Percentiles rank a stretch among this genome's conserved stretches.
Evolutionary conservation across 2,797 vertebrate species (phyloP).

Genomic region (Stomatorhinus walkeri): DNA sequence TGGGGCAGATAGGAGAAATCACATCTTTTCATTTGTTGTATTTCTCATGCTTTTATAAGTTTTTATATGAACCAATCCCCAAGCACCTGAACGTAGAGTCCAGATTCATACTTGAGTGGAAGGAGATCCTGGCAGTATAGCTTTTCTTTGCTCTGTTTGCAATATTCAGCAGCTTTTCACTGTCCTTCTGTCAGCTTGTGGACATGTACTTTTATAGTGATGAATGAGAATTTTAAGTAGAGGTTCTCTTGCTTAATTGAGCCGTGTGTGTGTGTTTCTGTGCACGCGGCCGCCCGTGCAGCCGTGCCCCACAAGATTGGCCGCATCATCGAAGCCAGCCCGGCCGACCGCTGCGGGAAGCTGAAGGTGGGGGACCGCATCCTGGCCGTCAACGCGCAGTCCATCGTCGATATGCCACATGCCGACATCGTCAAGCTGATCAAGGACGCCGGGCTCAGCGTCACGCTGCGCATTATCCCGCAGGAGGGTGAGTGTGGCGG

Average conservation of each 20-base stretch:
- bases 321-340: conserved; percentile 95
- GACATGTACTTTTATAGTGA: conserved; percentile 23
- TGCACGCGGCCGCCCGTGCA: conserved; percentile 34
- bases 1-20: not conserved
- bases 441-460: conserved; percentile 95
- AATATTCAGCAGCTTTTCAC: not conserved
- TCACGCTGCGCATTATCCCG: conserved; percentile 91
- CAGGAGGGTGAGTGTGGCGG: conserved; percentile 81
- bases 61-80: not conserved
- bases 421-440: conserved; percentile 98
- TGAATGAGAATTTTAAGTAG: conserved; percentile 16
- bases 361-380: conserved; percentile 97
- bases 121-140: not conserved
- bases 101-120: not conserved
- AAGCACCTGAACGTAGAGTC: not conserved
- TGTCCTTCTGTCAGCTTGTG: not conserved
- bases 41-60: not conserved
- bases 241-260: not conserved
- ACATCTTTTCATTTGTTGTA: not conserved
- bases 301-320: conserved; percentile 98
- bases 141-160: not conserved
- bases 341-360: conserved; percentile 89
- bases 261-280: not conserved
- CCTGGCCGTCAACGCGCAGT: conserved; percentile 91
- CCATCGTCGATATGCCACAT: conserved; percentile 95